Conservation (phyloP, 2,113 vertebrate genomes). For the Benthochromis sp. region DNA sequence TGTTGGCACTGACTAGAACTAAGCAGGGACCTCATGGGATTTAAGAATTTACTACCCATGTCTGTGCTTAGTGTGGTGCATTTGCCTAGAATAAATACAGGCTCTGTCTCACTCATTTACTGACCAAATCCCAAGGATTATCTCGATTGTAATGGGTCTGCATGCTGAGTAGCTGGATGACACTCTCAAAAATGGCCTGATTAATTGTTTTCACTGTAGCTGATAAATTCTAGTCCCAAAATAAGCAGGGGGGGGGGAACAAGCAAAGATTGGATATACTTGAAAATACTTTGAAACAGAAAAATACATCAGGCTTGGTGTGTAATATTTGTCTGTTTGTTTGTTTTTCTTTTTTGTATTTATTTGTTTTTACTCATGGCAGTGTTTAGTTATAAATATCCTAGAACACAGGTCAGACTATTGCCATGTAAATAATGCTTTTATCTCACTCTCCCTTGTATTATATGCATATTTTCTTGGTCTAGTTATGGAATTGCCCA, state of each 20-base stretch:
- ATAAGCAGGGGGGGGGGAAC: background rate
- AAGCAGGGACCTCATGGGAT: conserved; percentile 10
- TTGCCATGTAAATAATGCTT: background rate
- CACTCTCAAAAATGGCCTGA: background rate
- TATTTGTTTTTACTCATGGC: background rate
- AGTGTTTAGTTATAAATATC: background rate
- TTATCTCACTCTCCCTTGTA: background rate
- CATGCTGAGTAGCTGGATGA: background rate
- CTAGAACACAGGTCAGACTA: background rate
- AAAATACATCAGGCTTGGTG: background rate
- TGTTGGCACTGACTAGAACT: background rate
- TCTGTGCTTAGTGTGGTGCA: conserved; percentile 13
- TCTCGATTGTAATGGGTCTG: background rate
- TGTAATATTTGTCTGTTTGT: background rate
- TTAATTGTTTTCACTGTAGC: conserved; percentile 2
- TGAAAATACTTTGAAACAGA: background rate
- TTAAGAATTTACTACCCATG: conserved; percentile 20
- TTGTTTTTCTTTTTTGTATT: background rate
- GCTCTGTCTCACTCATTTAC: conserved; percentile 12
- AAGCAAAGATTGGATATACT: background rate
- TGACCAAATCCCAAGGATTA: conserved; percentile 26
- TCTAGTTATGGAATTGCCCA: conserved; percentile 5
- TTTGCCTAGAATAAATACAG: conserved; percentile 8
- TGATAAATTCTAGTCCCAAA: background rate
- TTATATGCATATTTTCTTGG: background rate